Conservation (phyloP, 64 coral and sea anemone genomes). For the Montipora foliosa region DNA sequence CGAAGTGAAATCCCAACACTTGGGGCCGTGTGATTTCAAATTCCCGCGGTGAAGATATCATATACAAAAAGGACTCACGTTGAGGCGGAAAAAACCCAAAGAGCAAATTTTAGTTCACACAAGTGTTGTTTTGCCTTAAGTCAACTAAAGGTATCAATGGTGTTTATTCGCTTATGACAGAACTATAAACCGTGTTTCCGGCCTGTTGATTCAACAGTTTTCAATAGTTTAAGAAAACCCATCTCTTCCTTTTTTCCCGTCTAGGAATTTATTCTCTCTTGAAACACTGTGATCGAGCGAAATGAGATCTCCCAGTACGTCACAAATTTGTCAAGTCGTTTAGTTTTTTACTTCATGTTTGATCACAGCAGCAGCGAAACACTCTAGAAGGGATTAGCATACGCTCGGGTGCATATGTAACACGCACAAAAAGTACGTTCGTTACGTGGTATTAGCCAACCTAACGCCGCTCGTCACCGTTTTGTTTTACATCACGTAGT, state of each 20-base stretch:
- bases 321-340: background rate
- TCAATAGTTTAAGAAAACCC: conserved; percentile 8
- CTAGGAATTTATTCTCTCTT: background rate
- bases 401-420: too few relatives aligned
- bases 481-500: conserved; percentile 13
- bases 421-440: background rate
- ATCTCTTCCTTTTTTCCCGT: conserved; percentile 12
- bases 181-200: conserved; percentile 29
- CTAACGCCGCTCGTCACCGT: background rate
- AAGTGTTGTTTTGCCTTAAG: conserved; percentile 26
- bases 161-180: conserved; percentile 45
- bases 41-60: background rate
- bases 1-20: background rate
- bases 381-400: background rate
- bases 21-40: background rate
- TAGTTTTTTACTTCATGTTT: background rate
- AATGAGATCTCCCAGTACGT: background rate
- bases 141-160: conserved; percentile 26
- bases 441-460: background rate
- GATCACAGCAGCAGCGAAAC: background rate
- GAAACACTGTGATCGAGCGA: background rate
- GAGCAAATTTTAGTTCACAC: conserved; percentile 17
- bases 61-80: conserved; percentile 36
- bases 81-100: conserved; percentile 1
- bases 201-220: conserved; percentile 6